A percentile compares a stretch with the other conserved stretches of the same genome.
Conservation (phyloP, 1,140 invertebrate species). For the Bombyx mori region ASM3026992v2 NC_085121.1:8958501-8959000, state of each 20-base stretch:
- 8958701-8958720: conserved; percentile 49
- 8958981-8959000: conserved; percentile 37
- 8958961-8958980: conserved; percentile 20
- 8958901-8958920: conserved; percentile 51
- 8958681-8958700: conserved; percentile 58
- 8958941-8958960: conserved; percentile 20
- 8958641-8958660: conserved; percentile 44
- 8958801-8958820: conserved; percentile 35
- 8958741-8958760: conserved; percentile 45
- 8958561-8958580: conserved; percentile 71
- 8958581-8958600: conserved; percentile 71
- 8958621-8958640: conserved; percentile 48
- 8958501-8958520: conserved; percentile 43
- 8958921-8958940: conserved; percentile 32
- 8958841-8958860: conserved; percentile 45
- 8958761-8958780: conserved; percentile 24
- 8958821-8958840: conserved; percentile 50
- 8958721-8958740: conserved; percentile 65
- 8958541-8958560: conserved; percentile 52
- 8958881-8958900: conserved; percentile 65
- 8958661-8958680: conserved; percentile 53
- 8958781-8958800: conserved; percentile 34
- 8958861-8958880: conserved; percentile 58
- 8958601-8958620: conserved; percentile 63
- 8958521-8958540: conserved; percentile 50